Conservation (phyloP, 1,140 invertebrate genomes). For the Linepithema humile region DNA sequence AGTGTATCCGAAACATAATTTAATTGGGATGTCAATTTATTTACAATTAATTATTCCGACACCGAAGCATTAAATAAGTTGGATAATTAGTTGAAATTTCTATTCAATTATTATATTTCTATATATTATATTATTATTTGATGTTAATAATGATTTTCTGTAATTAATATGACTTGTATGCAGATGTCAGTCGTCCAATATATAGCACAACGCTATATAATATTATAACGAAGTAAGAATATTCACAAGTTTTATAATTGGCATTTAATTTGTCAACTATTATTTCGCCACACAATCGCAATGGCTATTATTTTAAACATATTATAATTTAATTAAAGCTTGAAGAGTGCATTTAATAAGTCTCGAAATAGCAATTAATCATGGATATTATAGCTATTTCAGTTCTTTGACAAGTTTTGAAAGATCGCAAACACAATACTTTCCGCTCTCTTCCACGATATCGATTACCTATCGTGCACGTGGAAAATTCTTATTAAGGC, state of each 20-base stretch:
- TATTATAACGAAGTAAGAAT: not conserved
- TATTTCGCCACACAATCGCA: not conserved
- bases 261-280: too few species aligned
- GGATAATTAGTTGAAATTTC: constrained; percentile 22
- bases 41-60: not conserved
- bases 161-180: not conserved
- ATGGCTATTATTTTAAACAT: not conserved
- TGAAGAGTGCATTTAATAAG: not conserved
- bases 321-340: not conserved
- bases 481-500: constrained; percentile 36
- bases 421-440: not conserved
- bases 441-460: not conserved
- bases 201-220: not conserved
- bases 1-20: not conserved
- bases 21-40: constrained; percentile 5
- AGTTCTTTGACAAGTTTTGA: not conserved
- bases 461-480: not conserved
- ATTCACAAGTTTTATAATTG: not conserved
- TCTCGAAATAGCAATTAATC: not conserved
- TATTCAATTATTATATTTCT: not conserved
- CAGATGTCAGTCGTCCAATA: not conserved
- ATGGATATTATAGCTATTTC: not conserved
- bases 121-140: not conserved
- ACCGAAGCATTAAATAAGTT: not conserved
- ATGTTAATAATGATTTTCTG: not conserved